phyloP scores from a whole-genome alignment of 23 tunicate species.

The Ascidia mentula region DNA sequence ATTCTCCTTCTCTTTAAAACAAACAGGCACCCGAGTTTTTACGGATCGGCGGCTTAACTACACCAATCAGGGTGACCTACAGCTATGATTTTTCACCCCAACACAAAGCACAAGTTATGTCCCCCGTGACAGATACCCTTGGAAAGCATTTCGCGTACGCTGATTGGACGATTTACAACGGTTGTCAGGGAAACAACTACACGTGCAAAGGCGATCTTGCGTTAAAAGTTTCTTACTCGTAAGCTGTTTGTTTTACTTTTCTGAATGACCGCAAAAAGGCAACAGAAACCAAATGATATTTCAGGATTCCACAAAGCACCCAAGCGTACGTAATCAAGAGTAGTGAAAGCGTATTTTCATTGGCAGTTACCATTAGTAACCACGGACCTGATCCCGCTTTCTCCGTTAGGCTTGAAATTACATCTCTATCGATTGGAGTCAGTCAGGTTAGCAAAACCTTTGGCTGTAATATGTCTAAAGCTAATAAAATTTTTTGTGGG shows the following conservation, averaged over 20 bases:
- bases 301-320: not conserved
- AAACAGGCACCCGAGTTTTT: not conserved
- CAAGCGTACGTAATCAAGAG: not conserved
- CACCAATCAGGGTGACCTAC: not conserved
- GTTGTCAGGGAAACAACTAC: not conserved
- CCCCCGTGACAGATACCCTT: not conserved
- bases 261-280: not conserved
- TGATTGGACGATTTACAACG: slow-evolving; percentile 6
- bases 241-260: not conserved
- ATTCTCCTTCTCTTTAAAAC: no score
- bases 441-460: slow-evolving; percentile 1
- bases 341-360: not conserved
- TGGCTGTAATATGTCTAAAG: no score
- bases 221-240: not conserved
- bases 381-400: not conserved
- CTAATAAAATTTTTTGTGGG: no score
- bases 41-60: not conserved
- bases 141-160: not conserved
- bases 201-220: not conserved
- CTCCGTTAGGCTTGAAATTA: not conserved
- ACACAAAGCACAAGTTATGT: not conserved
- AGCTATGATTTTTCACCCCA: not conserved
- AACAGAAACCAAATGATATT: no score
- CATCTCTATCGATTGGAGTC: not conserved
- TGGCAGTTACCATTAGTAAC: not conserved